Conservation (phyloP, 2,113 vertebrate genomes). For the Rhea americana region DNA sequence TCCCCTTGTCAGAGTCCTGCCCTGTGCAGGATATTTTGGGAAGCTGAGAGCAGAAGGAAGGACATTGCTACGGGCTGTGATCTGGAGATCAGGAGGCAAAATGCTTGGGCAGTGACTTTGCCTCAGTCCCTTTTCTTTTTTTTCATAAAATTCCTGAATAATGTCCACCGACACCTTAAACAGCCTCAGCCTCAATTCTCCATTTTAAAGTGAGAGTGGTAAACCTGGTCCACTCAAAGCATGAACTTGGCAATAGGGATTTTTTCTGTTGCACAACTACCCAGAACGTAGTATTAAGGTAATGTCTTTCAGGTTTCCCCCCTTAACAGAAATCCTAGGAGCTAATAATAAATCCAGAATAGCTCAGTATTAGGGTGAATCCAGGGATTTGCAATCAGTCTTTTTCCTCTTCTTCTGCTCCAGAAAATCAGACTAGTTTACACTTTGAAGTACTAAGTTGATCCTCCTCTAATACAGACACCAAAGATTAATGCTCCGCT, state of each 20-base stretch:
- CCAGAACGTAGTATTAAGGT: not conserved
- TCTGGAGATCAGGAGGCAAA: not conserved
- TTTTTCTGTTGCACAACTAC: not conserved
- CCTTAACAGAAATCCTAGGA: not conserved
- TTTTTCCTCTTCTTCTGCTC: not conserved
- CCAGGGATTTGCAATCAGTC: not conserved
- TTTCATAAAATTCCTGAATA: not conserved
- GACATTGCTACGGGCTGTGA: not conserved
- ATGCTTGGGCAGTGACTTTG: not conserved
- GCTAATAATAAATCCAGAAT: not conserved
- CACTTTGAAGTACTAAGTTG: not conserved
- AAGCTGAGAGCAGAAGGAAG: not conserved
- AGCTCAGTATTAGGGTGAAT: not conserved
- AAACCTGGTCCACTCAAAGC: not conserved
- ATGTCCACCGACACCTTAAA: not conserved
- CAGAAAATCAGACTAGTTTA: not conserved
- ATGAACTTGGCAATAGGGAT: not conserved
- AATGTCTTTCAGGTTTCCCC: not conserved
- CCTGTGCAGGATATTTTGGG: not conserved
- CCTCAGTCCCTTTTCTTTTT: not conserved
- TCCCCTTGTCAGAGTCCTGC: accelerated
- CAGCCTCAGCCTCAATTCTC: not conserved
- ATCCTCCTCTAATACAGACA: not conserved
- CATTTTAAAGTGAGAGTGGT: not conserved
- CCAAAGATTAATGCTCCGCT: not conserved